Conservation (phyloP, 2,888 invertebrate species). For the Drosophila diplacantha region DNA sequence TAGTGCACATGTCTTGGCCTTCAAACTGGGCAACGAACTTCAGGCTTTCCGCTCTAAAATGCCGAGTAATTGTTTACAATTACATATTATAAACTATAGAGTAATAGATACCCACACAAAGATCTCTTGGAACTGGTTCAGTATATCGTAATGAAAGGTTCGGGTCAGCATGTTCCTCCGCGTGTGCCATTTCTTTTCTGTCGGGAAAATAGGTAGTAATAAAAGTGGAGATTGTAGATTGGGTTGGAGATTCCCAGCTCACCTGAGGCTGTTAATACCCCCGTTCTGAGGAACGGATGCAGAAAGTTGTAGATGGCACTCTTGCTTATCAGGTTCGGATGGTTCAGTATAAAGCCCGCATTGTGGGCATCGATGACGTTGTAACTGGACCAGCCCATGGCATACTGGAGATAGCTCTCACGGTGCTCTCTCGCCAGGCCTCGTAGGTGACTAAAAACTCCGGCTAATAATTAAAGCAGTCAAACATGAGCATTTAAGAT, state of each 20-base stretch:
- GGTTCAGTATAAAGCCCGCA: constrained; percentile 61
- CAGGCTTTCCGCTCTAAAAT: constrained; percentile 64
- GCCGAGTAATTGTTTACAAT: neutral
- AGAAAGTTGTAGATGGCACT: constrained; percentile 62
- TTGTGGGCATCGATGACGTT: constrained; percentile 63
- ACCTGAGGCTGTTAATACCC: constrained; percentile 62
- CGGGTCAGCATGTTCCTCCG: constrained; percentile 56
- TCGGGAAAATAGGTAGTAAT: neutral
- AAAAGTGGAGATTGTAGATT: too few relatives aligned
- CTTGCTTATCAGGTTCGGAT: constrained; percentile 63
- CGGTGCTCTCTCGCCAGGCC: constrained; percentile 10
- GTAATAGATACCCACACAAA: constrained; percentile 56
- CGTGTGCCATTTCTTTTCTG: constrained; percentile 69
- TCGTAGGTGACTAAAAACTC: constrained; percentile 48
- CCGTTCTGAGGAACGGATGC: constrained; percentile 62
- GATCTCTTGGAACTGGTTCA: constrained; percentile 58
- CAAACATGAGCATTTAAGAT: neutral
- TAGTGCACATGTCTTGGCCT: constrained; percentile 28
- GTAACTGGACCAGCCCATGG: constrained; percentile 52
- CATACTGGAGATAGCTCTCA: constrained; percentile 53
- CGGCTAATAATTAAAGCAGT: constrained; percentile 38
- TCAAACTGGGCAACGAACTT: constrained; percentile 58
- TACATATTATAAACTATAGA: too few relatives aligned
- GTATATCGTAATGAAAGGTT: constrained; percentile 71
- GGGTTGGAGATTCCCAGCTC: neutral